Base-by-base conservation (phyloP, 2,113 vertebrate species). In the Nyctibius bracteatus region DNA sequence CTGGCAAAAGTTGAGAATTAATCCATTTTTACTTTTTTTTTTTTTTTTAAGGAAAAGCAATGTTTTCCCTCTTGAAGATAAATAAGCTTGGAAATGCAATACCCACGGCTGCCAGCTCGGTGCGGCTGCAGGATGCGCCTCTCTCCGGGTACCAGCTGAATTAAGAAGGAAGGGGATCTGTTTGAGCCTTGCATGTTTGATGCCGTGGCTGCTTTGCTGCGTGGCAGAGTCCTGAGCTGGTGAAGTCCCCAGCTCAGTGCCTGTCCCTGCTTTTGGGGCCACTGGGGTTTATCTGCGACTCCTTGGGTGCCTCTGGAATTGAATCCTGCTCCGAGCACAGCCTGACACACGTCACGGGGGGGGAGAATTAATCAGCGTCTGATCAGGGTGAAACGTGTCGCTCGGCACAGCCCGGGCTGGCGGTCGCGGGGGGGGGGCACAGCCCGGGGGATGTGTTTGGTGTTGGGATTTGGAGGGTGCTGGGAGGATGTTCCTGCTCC, bases 271-370 rank as follows among this genome's bases (percentile, higher is more conserved):
- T 58, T 37, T n/a, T 43, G 27, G 63, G 35, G 41, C 0, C 5
- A 17, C 30, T 5, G 46, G 27, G 14, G 12, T 73, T 81, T 73
- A 39, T 71, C 44, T 16, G 21, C 1, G 12, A 43, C n/a, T 82
- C 30, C 35, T 54, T 8, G 52, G 8, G 28, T 37, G 58, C 37
- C 57, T 75, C 39, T 55, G 62, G 67, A 84, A 33, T 18, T 0
- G 3, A 18, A 58, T 63, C 61, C 1, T 0, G 14, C 61, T 66
- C 77, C 1, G 2, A n/a, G 7, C 0, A 1, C 7, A 43, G 71
- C 27, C 44, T 58, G 14, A 30, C 41, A 21, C 46, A 15, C 2
- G 3, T 74, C 44, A 25, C 20, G 5, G 1, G 27, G 30, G 49
- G 65, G 57, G 11, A 4, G 14, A 66, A 71, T 28, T 35, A 57